Percentiles rank a stretch among this genome's conserved stretches.
Evolutionary conservation across 2,797 vertebrate species (phyloP).

Genomic region (Ispidina picta): DNA sequence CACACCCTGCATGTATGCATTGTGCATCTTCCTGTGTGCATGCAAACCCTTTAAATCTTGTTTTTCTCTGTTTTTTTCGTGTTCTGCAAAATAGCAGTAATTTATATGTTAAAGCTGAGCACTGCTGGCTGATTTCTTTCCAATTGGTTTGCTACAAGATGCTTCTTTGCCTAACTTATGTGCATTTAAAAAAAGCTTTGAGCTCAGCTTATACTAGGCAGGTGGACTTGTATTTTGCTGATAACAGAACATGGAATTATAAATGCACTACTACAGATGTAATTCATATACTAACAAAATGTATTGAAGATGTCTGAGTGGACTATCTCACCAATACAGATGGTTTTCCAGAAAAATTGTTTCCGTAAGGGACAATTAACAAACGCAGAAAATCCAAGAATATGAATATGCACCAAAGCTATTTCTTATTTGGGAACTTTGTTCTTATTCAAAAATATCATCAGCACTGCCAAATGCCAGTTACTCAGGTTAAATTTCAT

Average conservation of each 20-base stretch:
- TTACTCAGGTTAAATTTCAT: neutral
- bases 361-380: neutral
- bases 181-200: neutral
- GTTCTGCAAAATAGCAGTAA: neutral
- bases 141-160: neutral
- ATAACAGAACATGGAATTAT: neutral
- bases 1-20: neutral
- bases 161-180: neutral
- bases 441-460: neutral
- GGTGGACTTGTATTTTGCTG: neutral
- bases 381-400: neutral
- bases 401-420: neutral
- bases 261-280: neutral
- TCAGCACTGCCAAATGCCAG: neutral
- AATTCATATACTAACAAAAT: neutral
- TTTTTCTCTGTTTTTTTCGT: neutral
- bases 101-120: neutral
- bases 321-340: neutral
- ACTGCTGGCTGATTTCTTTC: neutral
- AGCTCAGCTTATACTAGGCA: neutral
- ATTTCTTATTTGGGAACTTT: neutral
- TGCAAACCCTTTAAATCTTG: neutral
- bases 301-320: neutral
- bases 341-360: neutral
- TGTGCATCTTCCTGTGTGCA: neutral